Evolutionary conservation across 2,113 vertebrate species (phyloP).

Genomic region (Hymenochirus boettgeri): DNA sequence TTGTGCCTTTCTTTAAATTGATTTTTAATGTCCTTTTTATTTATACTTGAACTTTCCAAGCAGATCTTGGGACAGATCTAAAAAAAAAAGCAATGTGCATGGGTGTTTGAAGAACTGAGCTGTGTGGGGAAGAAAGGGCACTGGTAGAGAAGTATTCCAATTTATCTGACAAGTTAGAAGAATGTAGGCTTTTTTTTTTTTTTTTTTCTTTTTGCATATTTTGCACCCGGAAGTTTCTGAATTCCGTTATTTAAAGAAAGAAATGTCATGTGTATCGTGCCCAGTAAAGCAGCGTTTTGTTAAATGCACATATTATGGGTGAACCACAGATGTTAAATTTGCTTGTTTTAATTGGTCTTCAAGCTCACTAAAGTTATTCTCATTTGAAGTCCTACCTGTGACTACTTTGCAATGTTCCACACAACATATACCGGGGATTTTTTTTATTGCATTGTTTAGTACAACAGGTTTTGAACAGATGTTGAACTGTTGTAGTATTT

Average conservation of each 20-base stretch:
- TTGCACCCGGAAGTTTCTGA: slow-evolving; percentile 14
- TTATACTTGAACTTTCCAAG: slow-evolving; percentile 32
- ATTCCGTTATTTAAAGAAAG: slow-evolving; percentile 34
- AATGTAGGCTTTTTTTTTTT: too few relatives aligned
- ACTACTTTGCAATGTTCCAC: background rate
- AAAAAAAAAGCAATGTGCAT: slow-evolving; percentile 9
- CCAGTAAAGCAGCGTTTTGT: background rate
- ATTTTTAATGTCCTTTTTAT: slow-evolving; percentile 13
- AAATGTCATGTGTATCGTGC: slow-evolving; percentile 3
- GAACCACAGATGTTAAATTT: background rate
- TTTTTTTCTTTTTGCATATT: slow-evolving; percentile 12
- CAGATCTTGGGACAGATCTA: too few relatives aligned
- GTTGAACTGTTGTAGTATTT: too few relatives aligned
- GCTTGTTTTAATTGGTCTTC: background rate
- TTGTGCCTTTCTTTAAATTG: slow-evolving; percentile 23
- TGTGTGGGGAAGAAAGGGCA: background rate
- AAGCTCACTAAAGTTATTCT: background rate
- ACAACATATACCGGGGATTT: background rate
- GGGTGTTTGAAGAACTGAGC: too few relatives aligned
- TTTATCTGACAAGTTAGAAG: background rate
- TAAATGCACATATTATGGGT: background rate
- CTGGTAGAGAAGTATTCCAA: background rate
- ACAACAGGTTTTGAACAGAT: too few relatives aligned
- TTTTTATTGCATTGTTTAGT: too few relatives aligned
- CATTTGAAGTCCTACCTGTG: background rate